A percentile compares a stretch with the other conserved stretches of the same genome.
Evolutionary conservation across 2,888 invertebrate genomes (phyloP).

Genomic region (Nomada flava): DNA sequence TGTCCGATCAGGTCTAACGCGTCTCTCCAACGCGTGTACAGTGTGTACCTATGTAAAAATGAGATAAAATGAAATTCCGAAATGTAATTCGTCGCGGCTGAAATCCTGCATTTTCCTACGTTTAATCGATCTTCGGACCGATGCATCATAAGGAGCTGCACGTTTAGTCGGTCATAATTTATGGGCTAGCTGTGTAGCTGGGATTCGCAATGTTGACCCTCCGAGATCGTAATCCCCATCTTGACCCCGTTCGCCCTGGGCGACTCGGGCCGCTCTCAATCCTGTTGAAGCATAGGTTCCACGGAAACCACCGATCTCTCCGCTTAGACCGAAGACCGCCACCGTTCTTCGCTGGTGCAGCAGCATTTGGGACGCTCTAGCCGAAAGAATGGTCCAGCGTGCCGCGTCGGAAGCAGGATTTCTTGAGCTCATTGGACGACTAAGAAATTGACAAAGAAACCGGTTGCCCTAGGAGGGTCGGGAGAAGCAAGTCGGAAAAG

Average conservation of each 20-base stretch:
- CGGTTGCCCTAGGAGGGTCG: not conserved
- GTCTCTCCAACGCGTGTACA: too few relatives aligned
- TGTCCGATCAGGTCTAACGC: too few relatives aligned
- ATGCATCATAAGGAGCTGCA: slow-evolving; percentile 35
- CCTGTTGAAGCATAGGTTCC: slow-evolving; percentile 28
- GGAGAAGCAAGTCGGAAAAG: slow-evolving; percentile 8
- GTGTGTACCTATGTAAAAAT: too few relatives aligned
- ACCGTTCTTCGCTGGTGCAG: not conserved
- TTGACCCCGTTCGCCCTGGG: slow-evolving; percentile 57
- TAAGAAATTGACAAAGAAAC: not conserved
- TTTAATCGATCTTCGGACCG: slow-evolving; percentile 10
- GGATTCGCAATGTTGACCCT: slow-evolving; percentile 50
- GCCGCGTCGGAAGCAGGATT: not conserved
- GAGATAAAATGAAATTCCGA: too few relatives aligned
- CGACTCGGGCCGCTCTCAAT: slow-evolving; percentile 45
- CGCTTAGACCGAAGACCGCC: slow-evolving; percentile 21
- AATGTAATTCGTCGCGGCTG: not conserved
- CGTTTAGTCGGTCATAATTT: slow-evolving; percentile 52
- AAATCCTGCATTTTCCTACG: not conserved
- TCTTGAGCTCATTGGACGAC: not conserved
- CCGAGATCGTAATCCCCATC: slow-evolving; percentile 59
- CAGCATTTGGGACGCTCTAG: not conserved
- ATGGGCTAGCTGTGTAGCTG: slow-evolving; percentile 42
- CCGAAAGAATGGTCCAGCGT: not conserved
- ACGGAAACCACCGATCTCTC: slow-evolving; percentile 40